Percentiles rank a stretch among this genome's conserved stretches.
Conservation (phyloP, 2,113 vertebrate species). For the Gorsachius goisagi region DNA sequence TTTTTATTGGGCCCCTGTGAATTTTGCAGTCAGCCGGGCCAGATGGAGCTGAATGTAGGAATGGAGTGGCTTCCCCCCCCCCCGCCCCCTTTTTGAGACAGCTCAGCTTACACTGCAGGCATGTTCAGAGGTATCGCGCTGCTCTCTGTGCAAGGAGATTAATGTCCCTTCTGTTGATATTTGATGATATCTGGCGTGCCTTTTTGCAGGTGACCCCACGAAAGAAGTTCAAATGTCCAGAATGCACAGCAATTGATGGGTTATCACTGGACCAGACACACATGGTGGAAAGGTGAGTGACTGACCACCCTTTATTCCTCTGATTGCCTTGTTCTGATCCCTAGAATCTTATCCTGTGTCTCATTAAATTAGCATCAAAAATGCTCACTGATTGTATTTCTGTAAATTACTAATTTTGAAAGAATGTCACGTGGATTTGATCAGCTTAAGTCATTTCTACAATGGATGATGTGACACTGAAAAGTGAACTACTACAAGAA, state of each 20-base stretch:
- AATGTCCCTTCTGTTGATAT: conserved; percentile 30
- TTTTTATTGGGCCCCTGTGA: conserved; percentile 81
- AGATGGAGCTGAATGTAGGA: conserved; percentile 62
- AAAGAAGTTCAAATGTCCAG: conserved; percentile 99
- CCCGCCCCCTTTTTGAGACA: background rate
- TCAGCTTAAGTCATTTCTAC: background rate
- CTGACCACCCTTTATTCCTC: conserved; percentile 28
- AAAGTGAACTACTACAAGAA: background rate
- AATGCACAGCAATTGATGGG: conserved; percentile 97
- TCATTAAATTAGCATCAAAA: conserved; percentile 10
- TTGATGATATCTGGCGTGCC: conserved; percentile 33
- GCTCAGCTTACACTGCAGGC: conserved; percentile 45
- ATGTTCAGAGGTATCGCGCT: background rate
- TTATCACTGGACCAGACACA: conserved; percentile 97
- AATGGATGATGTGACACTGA: background rate
- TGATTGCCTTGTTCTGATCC: background rate
- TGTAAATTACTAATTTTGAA: background rate
- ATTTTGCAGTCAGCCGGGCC: conserved; percentile 65
- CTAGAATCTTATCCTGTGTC: conserved; percentile 28
- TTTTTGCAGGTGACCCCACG: conserved; percentile 91
- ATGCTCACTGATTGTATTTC: background rate
- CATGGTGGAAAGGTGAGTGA: conserved; percentile 92
- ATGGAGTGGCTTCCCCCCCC: background rate
- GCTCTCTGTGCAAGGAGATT: conserved; percentile 21
- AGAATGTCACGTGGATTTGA: background rate